Base-by-base conservation (phyloP, 2,888 invertebrate species). In the Leptodirus hochenwartii region DNA sequence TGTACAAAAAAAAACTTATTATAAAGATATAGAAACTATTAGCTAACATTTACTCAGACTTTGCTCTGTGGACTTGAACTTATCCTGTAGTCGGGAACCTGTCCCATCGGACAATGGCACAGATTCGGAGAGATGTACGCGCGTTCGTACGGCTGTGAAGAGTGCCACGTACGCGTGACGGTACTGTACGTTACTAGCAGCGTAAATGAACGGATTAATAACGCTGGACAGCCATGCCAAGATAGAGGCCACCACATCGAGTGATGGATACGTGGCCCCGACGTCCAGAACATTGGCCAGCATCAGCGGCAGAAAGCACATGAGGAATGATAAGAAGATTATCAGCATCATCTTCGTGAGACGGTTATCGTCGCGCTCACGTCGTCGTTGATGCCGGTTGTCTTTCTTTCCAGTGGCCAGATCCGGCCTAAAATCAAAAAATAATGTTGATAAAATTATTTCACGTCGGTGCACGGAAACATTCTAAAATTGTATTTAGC, bases 211-310 rank as follows among this genome's bases (percentile, higher is more conserved):
- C 0, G 88, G 88, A 56, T 90, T 90, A 40, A 87, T 66, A 29
- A 87, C 85, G 34, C 84, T 78, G 0, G 87, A 85, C 0, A 82
- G 79, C 84, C 88, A 90, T 1, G 87, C 84, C 38, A 85, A 60
- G 29, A 87, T 70, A 0, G 85, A 85, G 1, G 84, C 80, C 31
- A 84, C 60, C 36, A 87, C 73, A 49, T 88, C 85, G 1, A 84
- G 54, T 54, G 70, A 67, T 3, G 87, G 84, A 43, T 65, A 68
- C 13, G 58, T 58, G 25, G 74, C 71, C 37, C 73, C 65, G 47
- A 85, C 84, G 50, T 84, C 84, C 9, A 81, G 68, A 4, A 88
- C 84, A 54, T 88, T 88, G 49, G 77, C 80, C 40, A 88, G 59
- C 77, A 85, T 84, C 30, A 87, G 61, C 0, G 88, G 88, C 39